A percentile compares a stretch with the other conserved stretches of the same genome.
These are phyloP conservation scores for Lepilemur septentrionalis DNA, from an alignment of 2,797 vertebrate species.

Conservation along the genomic window DNA sequence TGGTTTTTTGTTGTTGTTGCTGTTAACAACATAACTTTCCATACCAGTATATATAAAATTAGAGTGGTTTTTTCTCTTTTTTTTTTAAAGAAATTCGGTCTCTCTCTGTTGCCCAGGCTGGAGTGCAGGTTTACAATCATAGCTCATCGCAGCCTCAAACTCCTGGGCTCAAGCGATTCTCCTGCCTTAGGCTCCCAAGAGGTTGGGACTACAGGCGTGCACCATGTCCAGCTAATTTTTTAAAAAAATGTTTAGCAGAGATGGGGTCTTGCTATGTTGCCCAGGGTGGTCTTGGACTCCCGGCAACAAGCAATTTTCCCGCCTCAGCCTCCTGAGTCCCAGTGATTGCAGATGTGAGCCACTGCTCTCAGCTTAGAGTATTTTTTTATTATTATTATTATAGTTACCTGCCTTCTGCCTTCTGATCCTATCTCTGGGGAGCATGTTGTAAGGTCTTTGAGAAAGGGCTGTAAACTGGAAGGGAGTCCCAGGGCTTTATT, in stretches of 20 bases:
- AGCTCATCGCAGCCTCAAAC: too few relatives aligned
- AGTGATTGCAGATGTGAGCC: background rate
- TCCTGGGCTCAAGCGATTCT: too few relatives aligned
- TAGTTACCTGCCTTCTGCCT: background rate
- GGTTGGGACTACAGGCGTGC: too few relatives aligned
- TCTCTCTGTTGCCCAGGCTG: too few relatives aligned
- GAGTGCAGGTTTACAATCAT: too few relatives aligned
- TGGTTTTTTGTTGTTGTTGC: too few relatives aligned
- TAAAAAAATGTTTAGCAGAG: background rate
- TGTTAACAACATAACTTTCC: background rate
- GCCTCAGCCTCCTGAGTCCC: background rate
- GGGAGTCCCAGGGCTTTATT: background rate
- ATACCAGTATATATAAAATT: background rate
- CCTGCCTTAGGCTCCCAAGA: too few relatives aligned
- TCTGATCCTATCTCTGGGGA: background rate
- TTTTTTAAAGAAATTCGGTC: too few relatives aligned
- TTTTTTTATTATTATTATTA: background rate
- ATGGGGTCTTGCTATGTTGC: background rate
- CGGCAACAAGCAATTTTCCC: background rate
- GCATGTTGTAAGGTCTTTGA: background rate
- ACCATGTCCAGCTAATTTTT: too few relatives aligned
- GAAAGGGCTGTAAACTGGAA: background rate
- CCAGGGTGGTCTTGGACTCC: background rate
- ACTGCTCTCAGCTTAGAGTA: background rate
- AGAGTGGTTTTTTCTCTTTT: background rate